Percentiles rank a stretch among this genome's conserved stretches.
Conservation (phyloP, 2,113 vertebrate species). For the Rhynchomys soricoides region DNA sequence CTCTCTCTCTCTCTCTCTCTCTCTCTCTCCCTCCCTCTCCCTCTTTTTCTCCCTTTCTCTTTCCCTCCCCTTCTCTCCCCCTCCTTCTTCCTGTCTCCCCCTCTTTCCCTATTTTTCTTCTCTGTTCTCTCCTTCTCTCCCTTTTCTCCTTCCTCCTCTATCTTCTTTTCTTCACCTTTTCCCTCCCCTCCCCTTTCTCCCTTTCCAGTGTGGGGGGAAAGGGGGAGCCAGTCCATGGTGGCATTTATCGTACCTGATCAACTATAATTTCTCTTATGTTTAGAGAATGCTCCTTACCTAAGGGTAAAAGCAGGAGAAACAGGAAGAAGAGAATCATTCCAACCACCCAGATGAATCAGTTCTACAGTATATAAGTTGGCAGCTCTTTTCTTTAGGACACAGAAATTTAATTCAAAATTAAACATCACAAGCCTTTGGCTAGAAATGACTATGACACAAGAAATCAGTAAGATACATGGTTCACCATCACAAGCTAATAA, state of each 20-base stretch:
- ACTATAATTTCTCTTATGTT: not conserved
- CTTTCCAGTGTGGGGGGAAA: not conserved
- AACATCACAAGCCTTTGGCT: not conserved
- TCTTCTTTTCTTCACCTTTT: not conserved
- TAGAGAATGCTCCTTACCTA: not conserved
- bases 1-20: not conserved
- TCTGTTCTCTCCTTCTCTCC: not conserved
- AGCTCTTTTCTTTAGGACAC: constrained; percentile 8
- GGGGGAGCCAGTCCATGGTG: too few relatives aligned
- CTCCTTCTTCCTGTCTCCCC: not conserved
- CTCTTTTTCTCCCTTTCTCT: not conserved
- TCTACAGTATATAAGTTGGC: not conserved
- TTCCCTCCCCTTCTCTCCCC: not conserved
- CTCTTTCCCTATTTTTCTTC: not conserved
- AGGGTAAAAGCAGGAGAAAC: not conserved
- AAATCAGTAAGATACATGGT: not conserved
- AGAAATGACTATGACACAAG: not conserved
- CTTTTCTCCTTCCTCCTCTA: not conserved
- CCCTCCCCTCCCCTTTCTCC: too few relatives aligned
- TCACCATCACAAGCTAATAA: not conserved
- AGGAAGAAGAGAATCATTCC: not conserved
- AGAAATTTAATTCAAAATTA: constrained; percentile 21
- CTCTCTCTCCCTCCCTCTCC: not conserved
- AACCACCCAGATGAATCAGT: not conserved
- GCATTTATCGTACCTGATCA: not conserved